A percentile compares a stretch with the other conserved stretches of the same genome.
Conservation (phyloP, 2,797 vertebrate species). For the Pygocentrus nattereri region DNA sequence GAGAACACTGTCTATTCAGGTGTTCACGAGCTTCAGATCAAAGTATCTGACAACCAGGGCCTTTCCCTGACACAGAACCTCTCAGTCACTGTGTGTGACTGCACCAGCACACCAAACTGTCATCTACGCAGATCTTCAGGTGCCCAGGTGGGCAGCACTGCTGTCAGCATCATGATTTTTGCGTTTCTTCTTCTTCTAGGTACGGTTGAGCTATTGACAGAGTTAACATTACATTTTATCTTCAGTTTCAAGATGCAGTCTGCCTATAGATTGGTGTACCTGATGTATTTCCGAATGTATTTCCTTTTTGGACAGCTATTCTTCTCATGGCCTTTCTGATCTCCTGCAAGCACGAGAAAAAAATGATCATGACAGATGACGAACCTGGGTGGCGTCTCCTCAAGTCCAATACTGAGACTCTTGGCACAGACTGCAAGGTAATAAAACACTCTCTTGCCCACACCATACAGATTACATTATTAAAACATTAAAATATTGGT, state of each 20-base stretch:
- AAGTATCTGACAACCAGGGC: constrained; percentile 73
- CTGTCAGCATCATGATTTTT: constrained; percentile 49
- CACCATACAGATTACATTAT: no score
- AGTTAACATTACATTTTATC: no score
- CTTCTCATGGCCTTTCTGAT: constrained; percentile 60
- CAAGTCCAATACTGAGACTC: constrained; percentile 62
- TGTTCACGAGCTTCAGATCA: constrained; percentile 61
- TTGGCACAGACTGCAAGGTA: constrained; percentile 73
- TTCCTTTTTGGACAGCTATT: constrained; percentile 46
- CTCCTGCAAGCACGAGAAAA: constrained; percentile 48
- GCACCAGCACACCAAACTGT: constrained; percentile 61
- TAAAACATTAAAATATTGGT: no score
- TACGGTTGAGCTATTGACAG: constrained; percentile 55
- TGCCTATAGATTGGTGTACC: no score
- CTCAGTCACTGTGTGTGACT: constrained; percentile 75
- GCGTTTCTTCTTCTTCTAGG: constrained; percentile 68
- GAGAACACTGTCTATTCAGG: constrained; percentile 60
- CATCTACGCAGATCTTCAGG: accelerated
- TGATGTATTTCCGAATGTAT: not conserved
- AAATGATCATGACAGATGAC: not conserved
- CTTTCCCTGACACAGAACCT: constrained; percentile 60
- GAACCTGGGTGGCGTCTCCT: constrained; percentile 54
- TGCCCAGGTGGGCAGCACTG: not conserved
- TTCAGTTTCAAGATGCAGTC: no score
- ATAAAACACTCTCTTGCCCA: constrained; percentile 2